A percentile compares a stretch with the other conserved stretches of the same genome.
phyloP scores from a whole-genome alignment of 2,888 invertebrate species.

The Mesochorus sp. region DNA sequence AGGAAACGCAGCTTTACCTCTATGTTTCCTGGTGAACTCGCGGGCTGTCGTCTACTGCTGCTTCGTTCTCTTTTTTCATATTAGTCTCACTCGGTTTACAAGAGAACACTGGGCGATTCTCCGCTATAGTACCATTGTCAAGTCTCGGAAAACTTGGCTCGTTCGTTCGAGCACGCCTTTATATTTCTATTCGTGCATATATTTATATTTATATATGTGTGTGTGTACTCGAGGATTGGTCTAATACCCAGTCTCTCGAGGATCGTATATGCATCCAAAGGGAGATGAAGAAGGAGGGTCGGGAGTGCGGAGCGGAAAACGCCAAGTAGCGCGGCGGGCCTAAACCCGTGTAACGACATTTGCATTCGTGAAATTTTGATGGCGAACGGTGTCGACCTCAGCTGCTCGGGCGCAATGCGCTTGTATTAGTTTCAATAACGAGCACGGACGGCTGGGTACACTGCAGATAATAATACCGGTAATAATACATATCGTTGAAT shows the following conservation, averaged over 20 bases:
- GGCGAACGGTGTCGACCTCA: constrained; percentile 1
- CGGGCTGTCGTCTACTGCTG: not conserved
- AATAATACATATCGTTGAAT: not conserved
- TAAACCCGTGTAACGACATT: constrained; percentile 40
- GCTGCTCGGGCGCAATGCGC: not conserved
- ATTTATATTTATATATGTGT: constrained; percentile 4
- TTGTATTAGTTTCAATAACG: not conserved
- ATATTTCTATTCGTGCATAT: not conserved
- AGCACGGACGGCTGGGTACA: not conserved
- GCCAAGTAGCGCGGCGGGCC: not conserved
- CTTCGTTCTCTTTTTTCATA: not conserved
- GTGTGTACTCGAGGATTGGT: constrained; percentile 23
- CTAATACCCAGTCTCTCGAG: constrained; percentile 9
- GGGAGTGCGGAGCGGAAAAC: not conserved
- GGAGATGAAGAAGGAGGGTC: constrained; percentile 17
- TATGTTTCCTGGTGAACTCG: not conserved
- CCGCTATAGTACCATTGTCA: constrained; percentile 27
- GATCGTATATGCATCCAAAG: constrained; percentile 7
- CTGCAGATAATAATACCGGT: not conserved
- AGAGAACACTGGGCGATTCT: constrained; percentile 24
- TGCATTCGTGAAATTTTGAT: constrained; percentile 56
- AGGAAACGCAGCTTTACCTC: constrained; percentile 10
- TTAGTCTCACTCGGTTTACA: not conserved
- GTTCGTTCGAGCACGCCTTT: constrained; percentile 5
- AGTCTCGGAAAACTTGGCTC: constrained; percentile 29